Evolutionary conservation across 2,113 vertebrate genomes (phyloP), one percentile per base, ranked within the genome.

Genomic region (Sander vitreus): DNA sequence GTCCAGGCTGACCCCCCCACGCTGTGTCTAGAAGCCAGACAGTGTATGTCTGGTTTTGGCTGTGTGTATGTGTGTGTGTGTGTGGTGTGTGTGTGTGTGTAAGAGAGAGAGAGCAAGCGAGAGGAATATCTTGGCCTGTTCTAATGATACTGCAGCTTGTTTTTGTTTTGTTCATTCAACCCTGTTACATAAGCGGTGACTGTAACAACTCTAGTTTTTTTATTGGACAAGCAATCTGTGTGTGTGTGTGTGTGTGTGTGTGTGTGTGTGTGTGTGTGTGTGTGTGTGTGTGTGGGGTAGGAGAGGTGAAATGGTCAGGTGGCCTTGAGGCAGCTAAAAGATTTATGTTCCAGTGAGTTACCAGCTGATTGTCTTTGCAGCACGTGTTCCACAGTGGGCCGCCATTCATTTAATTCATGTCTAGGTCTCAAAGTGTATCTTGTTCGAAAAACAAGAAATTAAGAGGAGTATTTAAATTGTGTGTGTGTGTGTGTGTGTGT

Each of bases 171-270:
- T 78, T 87, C 91, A 90, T 80, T 85, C 81, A 91, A 83, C 66
- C 83, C 58, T 82, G 47, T 94, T 94, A 89, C 90, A 86, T 94
- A 92, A 93, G 74, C 45, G 45, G 68, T 79, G 86, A 89, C 85
- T 92, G 75, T 83, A 86, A 81, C 77, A 50, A 74, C 89, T 89
- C 91, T n/a, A 73, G 83, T 87, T 81, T 0, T 30, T 23, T 73
- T 74, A 62, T 73, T 83, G 83, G 64, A 80, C 39, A 39, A 71
- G 71, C 73, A 70, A 67, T 83, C 47, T 65, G 60, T 65, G 55
- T 81, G 21, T 74, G 47, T 57, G 65, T 70, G 47, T 78, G 64
- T 71, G 57, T 50, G 13, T 27, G 73, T 62, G 50, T 70, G 47
- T 50, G 54, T 63, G 57, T 63, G 67, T 73, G 59, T 76, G 53